Percentiles rank a stretch among this genome's conserved stretches.
These are phyloP conservation scores for Coranthus polyacanthus DNA, from an alignment of 2,797 vertebrate genomes.

Conservation along the genomic window DNA sequence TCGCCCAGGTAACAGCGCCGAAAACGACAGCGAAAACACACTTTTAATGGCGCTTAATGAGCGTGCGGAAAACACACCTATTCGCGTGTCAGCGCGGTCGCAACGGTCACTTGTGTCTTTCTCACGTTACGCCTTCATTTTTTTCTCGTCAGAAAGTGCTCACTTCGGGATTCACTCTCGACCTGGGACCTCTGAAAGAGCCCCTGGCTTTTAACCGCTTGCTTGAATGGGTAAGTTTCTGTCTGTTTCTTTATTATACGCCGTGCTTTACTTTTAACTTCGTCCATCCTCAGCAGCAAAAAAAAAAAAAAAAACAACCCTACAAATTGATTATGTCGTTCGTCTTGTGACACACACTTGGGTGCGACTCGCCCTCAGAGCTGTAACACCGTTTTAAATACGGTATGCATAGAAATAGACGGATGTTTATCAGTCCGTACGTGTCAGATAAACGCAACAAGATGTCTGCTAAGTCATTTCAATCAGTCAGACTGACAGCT, in stretches of 20 bases:
- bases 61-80: constrained; percentile 9
- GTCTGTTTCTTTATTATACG: constrained; percentile 23
- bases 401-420: constrained; percentile 14
- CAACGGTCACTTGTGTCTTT: not conserved
- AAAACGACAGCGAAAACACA: not conserved
- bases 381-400: constrained; percentile 19
- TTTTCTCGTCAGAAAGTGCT: constrained; percentile 74
- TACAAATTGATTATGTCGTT: constrained; percentile 44
- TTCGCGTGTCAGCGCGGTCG: not conserved
- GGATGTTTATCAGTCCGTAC: not conserved
- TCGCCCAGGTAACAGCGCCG: constrained; percentile 67
- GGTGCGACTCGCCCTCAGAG: constrained; percentile 23
- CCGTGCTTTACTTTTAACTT: constrained; percentile 8
- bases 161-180: constrained; percentile 80
- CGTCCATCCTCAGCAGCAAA: constrained; percentile 1
- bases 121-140: not conserved
- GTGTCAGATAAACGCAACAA: not conserved
- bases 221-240: constrained; percentile 91
- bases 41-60: constrained; percentile 18
- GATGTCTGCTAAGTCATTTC: not conserved
- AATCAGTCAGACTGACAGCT: not conserved
- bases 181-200: constrained; percentile 90
- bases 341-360: constrained; percentile 69
- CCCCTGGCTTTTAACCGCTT: constrained; percentile 93
- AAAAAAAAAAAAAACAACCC: too few species aligned